phyloP scores from a whole-genome alignment of 2,797 vertebrate species.

The Anguilla megastoma region DNA sequence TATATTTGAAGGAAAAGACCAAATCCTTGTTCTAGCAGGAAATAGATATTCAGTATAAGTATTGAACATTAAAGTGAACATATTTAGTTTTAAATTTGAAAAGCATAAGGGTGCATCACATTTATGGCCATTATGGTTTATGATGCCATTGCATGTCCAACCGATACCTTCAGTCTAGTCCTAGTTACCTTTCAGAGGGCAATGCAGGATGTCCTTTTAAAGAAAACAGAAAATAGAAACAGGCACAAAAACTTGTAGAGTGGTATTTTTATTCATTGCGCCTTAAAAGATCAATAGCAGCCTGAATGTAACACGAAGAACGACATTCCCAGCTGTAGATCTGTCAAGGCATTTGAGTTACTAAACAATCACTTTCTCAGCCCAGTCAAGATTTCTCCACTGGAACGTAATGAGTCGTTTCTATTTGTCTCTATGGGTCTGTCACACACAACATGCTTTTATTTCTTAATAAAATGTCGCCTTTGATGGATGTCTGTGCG shows the following conservation, averaged over 20 bases:
- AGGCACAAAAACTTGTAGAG: neutral
- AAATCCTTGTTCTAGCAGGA: neutral
- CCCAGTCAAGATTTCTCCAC: neutral
- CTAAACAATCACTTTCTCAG: conserved; percentile 17
- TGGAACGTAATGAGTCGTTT: conserved; percentile 25
- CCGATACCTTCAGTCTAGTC: neutral
- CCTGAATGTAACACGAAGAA: conserved; percentile 17
- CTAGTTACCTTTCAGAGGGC: neutral
- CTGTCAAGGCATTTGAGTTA: conserved; percentile 31
- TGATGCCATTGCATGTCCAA: neutral
- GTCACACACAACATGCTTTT: conserved; percentile 25
- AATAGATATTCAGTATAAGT: neutral
- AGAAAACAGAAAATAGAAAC: conserved; percentile 2
- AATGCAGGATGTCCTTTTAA: neutral
- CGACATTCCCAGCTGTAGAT: conserved; percentile 1
- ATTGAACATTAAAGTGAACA: too few relatives aligned
- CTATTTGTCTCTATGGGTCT: conserved; percentile 17
- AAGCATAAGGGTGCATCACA: too few relatives aligned
- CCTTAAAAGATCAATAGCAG: conserved; percentile 31
- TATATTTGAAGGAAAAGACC: neutral
- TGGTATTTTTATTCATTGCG: conserved; percentile 22
- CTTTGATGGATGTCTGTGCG: conserved; percentile 30
- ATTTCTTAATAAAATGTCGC: conserved; percentile 37
- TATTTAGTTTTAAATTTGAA: too few relatives aligned
- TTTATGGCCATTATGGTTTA: neutral